phyloP scores from a whole-genome alignment of 2,113 vertebrate genomes.

The Lonchura striata region DNA sequence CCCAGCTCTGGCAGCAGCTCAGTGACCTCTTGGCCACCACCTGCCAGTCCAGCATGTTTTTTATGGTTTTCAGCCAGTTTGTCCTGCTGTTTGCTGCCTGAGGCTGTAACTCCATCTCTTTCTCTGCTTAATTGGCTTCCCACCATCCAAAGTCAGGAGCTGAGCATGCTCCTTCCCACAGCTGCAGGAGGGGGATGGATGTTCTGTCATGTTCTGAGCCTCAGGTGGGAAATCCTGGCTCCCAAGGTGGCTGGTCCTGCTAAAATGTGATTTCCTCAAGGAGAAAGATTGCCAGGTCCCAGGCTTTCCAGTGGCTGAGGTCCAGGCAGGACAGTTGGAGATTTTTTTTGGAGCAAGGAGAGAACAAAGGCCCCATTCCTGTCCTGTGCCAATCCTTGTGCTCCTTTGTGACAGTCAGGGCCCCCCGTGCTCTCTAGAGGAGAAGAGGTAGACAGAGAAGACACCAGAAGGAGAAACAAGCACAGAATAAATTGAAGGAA shows the following conservation, averaged over 20 bases:
- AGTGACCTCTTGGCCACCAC: background rate
- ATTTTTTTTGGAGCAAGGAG: background rate
- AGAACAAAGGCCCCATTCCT: background rate
- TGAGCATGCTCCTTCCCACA: background rate
- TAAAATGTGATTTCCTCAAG: background rate
- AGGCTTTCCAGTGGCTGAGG: background rate
- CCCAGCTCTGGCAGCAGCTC: background rate
- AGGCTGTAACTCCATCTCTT: background rate
- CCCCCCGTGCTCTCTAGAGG: background rate
- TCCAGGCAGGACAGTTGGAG: background rate
- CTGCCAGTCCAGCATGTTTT: background rate
- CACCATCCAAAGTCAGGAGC: background rate
- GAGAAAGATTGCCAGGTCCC: background rate
- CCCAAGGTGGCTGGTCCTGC: background rate
- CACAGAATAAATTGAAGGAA: background rate
- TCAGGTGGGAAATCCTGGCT: background rate
- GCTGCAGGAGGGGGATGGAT: background rate
- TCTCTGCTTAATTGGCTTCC: background rate
- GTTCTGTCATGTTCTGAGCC: background rate
- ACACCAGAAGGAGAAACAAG: slow-evolving; percentile 12
- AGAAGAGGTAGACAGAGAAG: slow-evolving; percentile 37
- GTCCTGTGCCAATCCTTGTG: background rate
- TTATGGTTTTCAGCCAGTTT: background rate
- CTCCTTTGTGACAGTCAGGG: background rate
- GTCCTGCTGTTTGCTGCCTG: background rate